Evolutionary conservation across 37 sponge, comb jelly and placozoan species (phyloP), one percentile per base, ranked within the genome.

Genomic region (Cliona cf. orientalis): DNA sequence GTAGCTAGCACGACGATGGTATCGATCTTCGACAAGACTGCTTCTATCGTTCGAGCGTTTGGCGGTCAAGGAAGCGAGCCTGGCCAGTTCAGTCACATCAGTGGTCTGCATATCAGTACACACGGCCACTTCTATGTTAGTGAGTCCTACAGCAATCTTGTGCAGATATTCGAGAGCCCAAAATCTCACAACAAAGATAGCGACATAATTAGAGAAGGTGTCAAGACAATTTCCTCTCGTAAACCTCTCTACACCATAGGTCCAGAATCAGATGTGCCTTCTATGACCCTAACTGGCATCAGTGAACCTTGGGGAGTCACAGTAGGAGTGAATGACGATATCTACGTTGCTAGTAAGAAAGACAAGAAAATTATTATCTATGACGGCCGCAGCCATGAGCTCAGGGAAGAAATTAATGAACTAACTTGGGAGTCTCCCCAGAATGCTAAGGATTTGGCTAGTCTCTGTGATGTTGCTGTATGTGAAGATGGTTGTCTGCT

Each of bases 11-110:
- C 22, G 0, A 75, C 34, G 32, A n/a, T 6, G 36, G 37, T 75
- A 4, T 55, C 75, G 2, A 75, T 75, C 25, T 75, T 75, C 32
- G 75, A 75, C 56, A 46, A 37, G 33, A 26, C 1, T 32, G 75
- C 59, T 31, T 2, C 2, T 2, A 57, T 75, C 58, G 26, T 75
- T 22, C 28, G 36, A 26, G 66, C 35, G 33, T 65, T 65, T 65
- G 66, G 66, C 6, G 66, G 66, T 2, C 32, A 1, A 34, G 66
- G 66, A 9, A 6, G 35, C 33, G 6, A 65, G 2, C 32, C 35
- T 29, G 66, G 66, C 4, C 35, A 65, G 6, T 65, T 65, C 66
- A 34, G 17, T 29, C 6, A 31, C 35, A 65, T 65, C 35, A 65
- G 17, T 31, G 66, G 66, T 6, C 2, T 65, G 66, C 35, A 32